phyloP scores from a whole-genome alignment of 2,797 vertebrate species.

The Microcaecilia unicolor region DNA sequence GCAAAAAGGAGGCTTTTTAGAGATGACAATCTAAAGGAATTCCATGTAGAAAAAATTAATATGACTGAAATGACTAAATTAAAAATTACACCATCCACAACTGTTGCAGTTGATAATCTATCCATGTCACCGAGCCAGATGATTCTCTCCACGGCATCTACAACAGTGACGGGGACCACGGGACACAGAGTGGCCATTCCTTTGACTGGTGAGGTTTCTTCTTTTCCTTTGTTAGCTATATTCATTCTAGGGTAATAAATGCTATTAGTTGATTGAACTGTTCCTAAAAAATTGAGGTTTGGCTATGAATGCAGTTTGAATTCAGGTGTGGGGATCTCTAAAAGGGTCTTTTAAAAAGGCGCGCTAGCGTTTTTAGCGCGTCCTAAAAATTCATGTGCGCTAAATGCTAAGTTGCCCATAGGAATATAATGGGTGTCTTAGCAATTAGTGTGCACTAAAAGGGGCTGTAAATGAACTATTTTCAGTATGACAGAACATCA shows the following conservation, averaged over 20 bases:
- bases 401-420: too few species aligned
- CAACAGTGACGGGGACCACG: constrained; percentile 18
- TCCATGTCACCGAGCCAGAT: constrained; percentile 48
- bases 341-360: too few species aligned
- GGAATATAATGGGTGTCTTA: too few species aligned
- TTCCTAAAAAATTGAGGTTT: neutral
- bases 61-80: constrained; percentile 52
- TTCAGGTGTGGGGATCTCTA: too few species aligned
- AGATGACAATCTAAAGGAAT: constrained; percentile 66
- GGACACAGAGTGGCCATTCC: constrained; percentile 67
- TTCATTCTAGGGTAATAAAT: neutral
- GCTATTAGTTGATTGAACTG: neutral
- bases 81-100: constrained; percentile 51
- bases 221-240: neutral
- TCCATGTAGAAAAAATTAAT: constrained; percentile 56
- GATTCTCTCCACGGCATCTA: constrained; percentile 58
- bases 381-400: too few species aligned
- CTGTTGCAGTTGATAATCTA: constrained; percentile 34
- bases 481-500: too few species aligned
- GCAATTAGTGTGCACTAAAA: too few species aligned
- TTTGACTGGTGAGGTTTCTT: constrained; percentile 61
- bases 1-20: constrained; percentile 90
- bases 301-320: too few species aligned
- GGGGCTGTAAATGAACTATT: too few species aligned
- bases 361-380: too few species aligned